Percentiles rank a stretch among this genome's conserved stretches.
phyloP scores from a whole-genome alignment of 1,140 invertebrate genomes.

The Cryptotermes secundus region DNA sequence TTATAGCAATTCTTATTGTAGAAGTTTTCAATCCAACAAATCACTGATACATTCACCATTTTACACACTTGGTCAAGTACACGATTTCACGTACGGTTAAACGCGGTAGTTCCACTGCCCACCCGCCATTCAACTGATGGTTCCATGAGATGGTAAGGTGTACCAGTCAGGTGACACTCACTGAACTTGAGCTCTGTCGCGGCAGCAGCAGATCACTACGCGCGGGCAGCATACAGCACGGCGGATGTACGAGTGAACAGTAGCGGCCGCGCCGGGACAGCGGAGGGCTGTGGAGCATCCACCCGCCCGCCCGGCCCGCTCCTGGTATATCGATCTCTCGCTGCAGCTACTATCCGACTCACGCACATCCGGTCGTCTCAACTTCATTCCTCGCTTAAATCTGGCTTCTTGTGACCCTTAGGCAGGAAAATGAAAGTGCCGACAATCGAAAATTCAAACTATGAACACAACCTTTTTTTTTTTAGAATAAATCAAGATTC shows the following conservation, averaged over 20 bases:
- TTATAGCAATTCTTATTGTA: background rate
- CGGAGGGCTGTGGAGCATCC: background rate
- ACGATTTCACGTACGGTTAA: background rate
- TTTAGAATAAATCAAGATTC: no score
- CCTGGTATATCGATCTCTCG: background rate
- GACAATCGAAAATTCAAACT: no score
- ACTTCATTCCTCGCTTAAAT: background rate
- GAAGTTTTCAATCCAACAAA: background rate
- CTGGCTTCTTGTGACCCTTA: no score
- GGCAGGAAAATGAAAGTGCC: no score
- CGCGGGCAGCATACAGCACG: background rate
- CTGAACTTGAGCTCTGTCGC: background rate
- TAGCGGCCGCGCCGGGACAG: background rate
- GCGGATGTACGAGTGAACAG: background rate
- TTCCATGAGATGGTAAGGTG: background rate
- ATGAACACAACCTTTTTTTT: no score
- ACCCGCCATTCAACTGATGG: background rate
- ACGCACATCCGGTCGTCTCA: background rate
- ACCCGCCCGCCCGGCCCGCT: conserved; percentile 1
- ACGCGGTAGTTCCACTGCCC: background rate
- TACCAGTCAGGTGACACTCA: no score
- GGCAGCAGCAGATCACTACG: background rate
- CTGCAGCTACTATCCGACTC: background rate
- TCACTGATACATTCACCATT: background rate
- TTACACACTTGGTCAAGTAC: background rate